phyloP scores from a whole-genome alignment of 92 coral and sea anemone species.

The Porites rus region DNA sequence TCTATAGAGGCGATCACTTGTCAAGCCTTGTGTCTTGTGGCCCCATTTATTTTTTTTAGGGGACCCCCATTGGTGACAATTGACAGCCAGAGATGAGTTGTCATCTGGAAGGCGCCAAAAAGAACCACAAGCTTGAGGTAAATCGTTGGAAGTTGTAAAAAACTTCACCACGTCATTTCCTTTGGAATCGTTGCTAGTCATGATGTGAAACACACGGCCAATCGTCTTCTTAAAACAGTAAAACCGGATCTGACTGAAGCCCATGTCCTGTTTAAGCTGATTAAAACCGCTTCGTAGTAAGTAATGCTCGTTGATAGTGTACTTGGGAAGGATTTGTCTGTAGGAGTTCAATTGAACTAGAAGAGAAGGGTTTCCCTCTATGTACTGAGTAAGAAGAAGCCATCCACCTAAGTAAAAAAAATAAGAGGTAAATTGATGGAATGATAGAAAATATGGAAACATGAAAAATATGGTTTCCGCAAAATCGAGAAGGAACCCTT shows the following conservation, averaged over 20 bases:
- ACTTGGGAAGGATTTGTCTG: conserved; percentile 10
- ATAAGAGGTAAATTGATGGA: background rate
- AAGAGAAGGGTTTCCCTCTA: background rate
- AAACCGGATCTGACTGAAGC: conserved; percentile 57
- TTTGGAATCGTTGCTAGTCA: conserved; percentile 28
- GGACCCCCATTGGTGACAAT: conserved; percentile 56
- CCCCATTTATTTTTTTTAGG: conserved; percentile 39
- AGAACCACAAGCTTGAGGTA: conserved; percentile 49
- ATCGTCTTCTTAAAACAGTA: conserved; percentile 44
- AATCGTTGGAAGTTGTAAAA: conserved; percentile 3
- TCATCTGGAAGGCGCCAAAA: conserved; percentile 58
- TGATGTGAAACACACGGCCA: conserved; percentile 61
- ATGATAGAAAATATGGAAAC: background rate
- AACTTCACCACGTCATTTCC: conserved; percentile 48
- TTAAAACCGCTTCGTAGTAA: background rate
- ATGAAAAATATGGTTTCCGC: background rate
- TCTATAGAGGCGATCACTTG: background rate
- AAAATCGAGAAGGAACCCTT: too few species aligned
- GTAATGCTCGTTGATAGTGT: background rate
- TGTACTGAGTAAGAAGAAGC: background rate
- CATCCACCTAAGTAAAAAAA: conserved; percentile 23
- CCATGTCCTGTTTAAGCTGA: conserved; percentile 45
- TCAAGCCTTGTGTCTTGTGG: background rate
- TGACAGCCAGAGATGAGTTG: conserved; percentile 40
- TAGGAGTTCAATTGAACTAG: background rate